Evolutionary conservation across 2,888 invertebrate species (phyloP), one percentile per base, ranked within the genome.

Genomic region (Arctia plantaginis): DNA sequence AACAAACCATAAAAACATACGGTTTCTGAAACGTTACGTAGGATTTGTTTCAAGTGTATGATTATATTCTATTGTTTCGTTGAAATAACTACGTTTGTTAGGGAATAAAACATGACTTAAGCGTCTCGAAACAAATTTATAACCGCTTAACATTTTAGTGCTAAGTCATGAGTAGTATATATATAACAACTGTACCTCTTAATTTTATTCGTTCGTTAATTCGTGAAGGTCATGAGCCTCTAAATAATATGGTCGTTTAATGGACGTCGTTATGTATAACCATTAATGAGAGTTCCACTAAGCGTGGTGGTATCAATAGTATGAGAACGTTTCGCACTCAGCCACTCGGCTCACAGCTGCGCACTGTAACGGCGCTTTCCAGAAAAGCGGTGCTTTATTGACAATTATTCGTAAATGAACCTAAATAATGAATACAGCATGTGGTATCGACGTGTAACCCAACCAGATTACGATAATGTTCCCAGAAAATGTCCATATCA

Each of bases 321-420:
- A 75, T 77, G 73, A 69, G 71, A 73, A 79, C 82, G 86, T 87
- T 62, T 62, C 62, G 62, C 62, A 86, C 85, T 81, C 78, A 75
- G 86, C 88, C 33, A n/a, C 39, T 91, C 89, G 90, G 87, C 87
- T 88, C 90, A 90, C 92, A 93, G 92, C 91, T 92, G 93, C 83
- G 87, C 85, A 82, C 81, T 84, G 83, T 89, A 88, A 92, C 86
- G 87, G 88, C 79, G 87, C 82, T 92, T 93, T 93, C 92, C 88
- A 91, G 93, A 91, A 93, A 92, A 88, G 88, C 89, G 87, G 89
- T 91, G 90, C 87, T 93, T 93, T 92, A 92, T 92, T 88, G 91
- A 88, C 90, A 91, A 87, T 91, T 93, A 93, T 92, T 91, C 89
- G 90, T 89, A 87, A 92, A 90, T 88, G 88, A 85, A 86, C 87